These are phyloP conservation scores for Microchirus variegatus DNA, from an alignment of 2,797 vertebrate species.

Conservation along the genomic window DNA sequence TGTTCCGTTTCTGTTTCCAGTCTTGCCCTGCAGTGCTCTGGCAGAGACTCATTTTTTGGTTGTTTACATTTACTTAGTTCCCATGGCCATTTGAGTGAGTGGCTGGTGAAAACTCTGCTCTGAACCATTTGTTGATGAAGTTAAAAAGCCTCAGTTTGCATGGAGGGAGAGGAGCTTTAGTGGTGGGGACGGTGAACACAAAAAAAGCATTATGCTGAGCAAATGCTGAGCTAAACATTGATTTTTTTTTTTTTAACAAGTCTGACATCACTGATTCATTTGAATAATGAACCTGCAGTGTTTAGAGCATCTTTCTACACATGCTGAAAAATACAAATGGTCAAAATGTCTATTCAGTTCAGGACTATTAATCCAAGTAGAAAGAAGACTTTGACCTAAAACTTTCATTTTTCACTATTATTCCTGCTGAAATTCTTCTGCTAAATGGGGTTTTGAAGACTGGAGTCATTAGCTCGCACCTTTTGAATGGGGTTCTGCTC, in stretches of 20 bases:
- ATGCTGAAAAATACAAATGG: conserved; percentile 10
- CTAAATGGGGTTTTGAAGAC: conserved; percentile 45
- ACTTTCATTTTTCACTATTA: conserved; percentile 68
- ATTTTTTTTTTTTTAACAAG: conserved; percentile 16
- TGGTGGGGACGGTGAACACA: conserved; percentile 23
- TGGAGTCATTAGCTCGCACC: conserved; percentile 63
- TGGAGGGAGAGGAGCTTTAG: conserved; percentile 1
- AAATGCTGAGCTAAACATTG: conserved; percentile 6
- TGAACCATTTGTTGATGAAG: conserved; percentile 42
- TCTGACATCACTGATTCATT: conserved; percentile 9
- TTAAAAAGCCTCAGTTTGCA: conserved; percentile 3
- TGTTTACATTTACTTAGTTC: conserved; percentile 57
- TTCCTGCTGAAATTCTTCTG: conserved; percentile 21
- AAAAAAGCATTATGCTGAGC: conserved; percentile 25
- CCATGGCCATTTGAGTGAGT: conserved; percentile 44
- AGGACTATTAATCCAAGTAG: conserved; percentile 56
- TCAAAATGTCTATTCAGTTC: conserved; percentile 41
- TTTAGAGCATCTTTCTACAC: too few relatives aligned
- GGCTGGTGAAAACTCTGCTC: conserved; percentile 39
- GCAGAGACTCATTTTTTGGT: conserved; percentile 18
- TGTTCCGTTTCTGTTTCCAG: conserved; percentile 5
- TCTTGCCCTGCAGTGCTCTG: conserved; percentile 28
- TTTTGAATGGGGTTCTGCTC: conserved; percentile 50
- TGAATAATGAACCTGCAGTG: conserved; percentile 46
- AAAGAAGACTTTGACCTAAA: conserved; percentile 57